phyloP scores from a whole-genome alignment of 2,797 vertebrate species.

The Rhinoraja longicauda region DNA sequence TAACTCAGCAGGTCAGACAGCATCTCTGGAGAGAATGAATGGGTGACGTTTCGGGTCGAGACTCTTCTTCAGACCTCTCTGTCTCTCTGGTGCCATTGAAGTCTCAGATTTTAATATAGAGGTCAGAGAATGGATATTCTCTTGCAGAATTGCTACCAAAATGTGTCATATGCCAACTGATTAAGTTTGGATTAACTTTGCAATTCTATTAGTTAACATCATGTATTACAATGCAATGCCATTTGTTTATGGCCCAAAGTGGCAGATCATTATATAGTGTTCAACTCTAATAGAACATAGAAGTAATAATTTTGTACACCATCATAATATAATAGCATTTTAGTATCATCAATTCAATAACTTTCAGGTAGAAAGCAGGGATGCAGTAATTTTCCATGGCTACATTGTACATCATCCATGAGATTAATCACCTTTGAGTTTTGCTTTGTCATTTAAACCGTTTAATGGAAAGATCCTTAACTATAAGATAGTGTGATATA shows the following conservation, averaged over 20 bases:
- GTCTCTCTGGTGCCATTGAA: not conserved
- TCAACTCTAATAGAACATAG: not conserved
- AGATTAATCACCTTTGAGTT: not conserved
- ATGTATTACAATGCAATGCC: not conserved
- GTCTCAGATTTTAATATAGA: not conserved
- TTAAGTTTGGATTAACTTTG: not conserved
- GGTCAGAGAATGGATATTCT: not conserved
- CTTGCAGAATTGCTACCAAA: no score
- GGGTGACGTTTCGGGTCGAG: no score
- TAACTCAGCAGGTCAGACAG: no score
- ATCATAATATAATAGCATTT: not conserved
- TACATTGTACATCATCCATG: not conserved
- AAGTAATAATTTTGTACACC: not conserved
- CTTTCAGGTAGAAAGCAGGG: not conserved
- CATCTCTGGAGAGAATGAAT: no score
- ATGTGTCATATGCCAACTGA: not conserved
- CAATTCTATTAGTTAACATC: not conserved
- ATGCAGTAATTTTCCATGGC: not conserved
- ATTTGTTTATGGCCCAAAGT: not conserved
- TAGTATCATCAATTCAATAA: not conserved
- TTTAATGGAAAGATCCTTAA: not conserved
- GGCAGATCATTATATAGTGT: not conserved
- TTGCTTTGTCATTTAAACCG: not conserved
- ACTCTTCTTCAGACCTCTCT: no score
- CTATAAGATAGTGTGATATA: not conserved